Base-by-base conservation (phyloP, 2,888 invertebrate genomes). In the Rotaria magnacalcarata region DNA sequence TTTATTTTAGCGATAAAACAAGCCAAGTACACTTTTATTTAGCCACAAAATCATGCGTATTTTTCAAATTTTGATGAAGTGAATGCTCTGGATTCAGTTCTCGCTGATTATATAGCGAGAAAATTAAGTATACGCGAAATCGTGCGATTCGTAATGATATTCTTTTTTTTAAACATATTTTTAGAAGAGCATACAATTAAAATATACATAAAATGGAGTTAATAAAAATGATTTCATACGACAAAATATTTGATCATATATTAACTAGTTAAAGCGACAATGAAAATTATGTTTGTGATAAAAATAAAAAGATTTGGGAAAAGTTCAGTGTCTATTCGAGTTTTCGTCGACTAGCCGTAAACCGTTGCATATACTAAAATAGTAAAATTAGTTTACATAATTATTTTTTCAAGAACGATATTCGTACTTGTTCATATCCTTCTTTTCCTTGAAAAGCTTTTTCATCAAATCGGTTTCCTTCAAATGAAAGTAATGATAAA, bases 381-480 rank as follows among this genome's bases (percentile, higher is more conserved):
- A 67, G 19, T 1, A 27, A 74, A 11, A 41, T 21, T 19, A 0
- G 34, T 34, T 67, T 41, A 74, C 11, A 34, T 19, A 27, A 67
- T 27, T 27, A 7, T 14, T 27, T 5, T 10, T 11, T 50, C 50
- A 50, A 3, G 8, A 47, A 24, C 10, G 1, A 43, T n/a, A 3
- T 24, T 47, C 16, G 24, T 80, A 80, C 80, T 47, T 43, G 80
- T 1, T 80, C 80, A 47, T 80, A 80, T 80, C 80, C 80, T 43
- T 47, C 80, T n/a, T 47, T 47, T 10, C 80, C 47, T 80, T 80
- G 80, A 80, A 80, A 47, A 11, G 80, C 43, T 80, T 80, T 80
- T 80, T 24, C 80, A 47, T 80, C 47, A 47, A 80, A 80, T 80
- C 47, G 43, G n/a, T 80, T 80, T 47, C 80, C 80, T 11, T 80